Base-by-base conservation (phyloP, 2,888 invertebrate genomes). In the Sesia apiformis region DNA sequence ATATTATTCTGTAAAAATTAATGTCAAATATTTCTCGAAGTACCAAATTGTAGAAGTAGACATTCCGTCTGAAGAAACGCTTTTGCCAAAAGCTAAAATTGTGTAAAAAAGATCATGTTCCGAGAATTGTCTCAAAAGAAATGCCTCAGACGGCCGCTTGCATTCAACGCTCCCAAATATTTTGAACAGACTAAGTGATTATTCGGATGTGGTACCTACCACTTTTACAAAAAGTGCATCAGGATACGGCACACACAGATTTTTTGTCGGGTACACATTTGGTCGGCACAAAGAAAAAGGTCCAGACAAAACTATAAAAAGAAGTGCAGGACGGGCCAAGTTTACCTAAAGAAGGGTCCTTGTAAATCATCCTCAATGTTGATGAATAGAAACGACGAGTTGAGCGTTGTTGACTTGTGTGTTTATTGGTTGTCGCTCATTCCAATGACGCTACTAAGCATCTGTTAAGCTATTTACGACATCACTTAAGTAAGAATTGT, bases 271-370 rank as follows among this genome's bases (percentile, higher is more conserved):
- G 74, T 76, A 77, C 79, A 83, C 80, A 81, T 84, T 82, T 74
- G 78, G 78, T 78, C 85, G 83, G 81, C 81, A 84, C 80, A 82
- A 79, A 70, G 80, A 81, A 86, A 87, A 84, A 78, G 76, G 68
- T 65, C 82, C 82, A 78, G 78, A 84, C 83, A 83, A 81, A 82
- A 82, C 79, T 81, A 86, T 83, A 88, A 88, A 87, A 88, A 89
- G 86, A 82, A 84, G 81, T 78, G 75, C 76, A 84, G 82, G 79
- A 80, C 84, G 84, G 74, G 63, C 76, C 76, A 70, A 81, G 85
- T 86, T 87, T 88, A 87, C 89, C 89, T 85, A 88, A 88, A 84
- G 76, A 85, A 84, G 84, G 87, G 80, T 84, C 89, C 89, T 87
- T 88, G 87, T 88, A 89, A 88, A 88, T 88, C 89, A 88, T 88